Conservation (phyloP, 2,113 vertebrate genomes). For the chimpanzee (Pan troglodytes) region NHGRI_mPanTro3-v2.1_pri NC_072408.2:21040001-21040500, state of each 20-base stretch:
- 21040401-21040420: not conserved
- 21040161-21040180: slow-evolving; percentile 39
- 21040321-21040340: slow-evolving; percentile 5
- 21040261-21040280: slow-evolving; percentile 15
- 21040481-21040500: not conserved
- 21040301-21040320: slow-evolving; percentile 55
- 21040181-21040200: slow-evolving; percentile 39
- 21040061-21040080: not conserved
- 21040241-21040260: not conserved
- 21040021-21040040: slow-evolving; percentile 21
- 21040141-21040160: slow-evolving; percentile 55
- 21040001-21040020: not conserved
- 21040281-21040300: slow-evolving; percentile 53
- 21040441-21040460: not conserved
- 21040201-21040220: slow-evolving; percentile 14
- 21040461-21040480: not conserved
- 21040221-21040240: slow-evolving; percentile 20
- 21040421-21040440: not conserved
- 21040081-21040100: not conserved
- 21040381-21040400: not conserved
- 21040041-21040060: slow-evolving; percentile 7
- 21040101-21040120: not conserved
- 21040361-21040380: not conserved
- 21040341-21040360: not conserved
- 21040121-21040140: not conserved